A percentile compares a stretch with the other conserved stretches of the same genome.
These are phyloP conservation scores for Rhamphomyia laevipes DNA, from an alignment of 2,888 invertebrate genomes.

Conservation along the genomic window DNA sequence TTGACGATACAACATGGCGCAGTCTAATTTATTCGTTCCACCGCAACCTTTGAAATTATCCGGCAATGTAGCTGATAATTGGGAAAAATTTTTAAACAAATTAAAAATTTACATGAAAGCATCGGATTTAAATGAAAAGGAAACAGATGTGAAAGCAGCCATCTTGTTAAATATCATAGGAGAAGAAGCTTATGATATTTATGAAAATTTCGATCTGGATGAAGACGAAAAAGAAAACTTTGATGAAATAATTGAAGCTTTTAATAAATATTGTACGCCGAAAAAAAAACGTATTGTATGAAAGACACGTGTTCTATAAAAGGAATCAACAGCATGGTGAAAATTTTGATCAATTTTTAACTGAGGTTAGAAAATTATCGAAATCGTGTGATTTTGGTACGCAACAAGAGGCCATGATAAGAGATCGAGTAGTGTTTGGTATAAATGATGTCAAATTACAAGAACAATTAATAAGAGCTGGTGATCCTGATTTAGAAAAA, in stretches of 20 bases:
- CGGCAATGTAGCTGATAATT: constrained; percentile 13
- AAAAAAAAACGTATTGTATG: too few relatives aligned
- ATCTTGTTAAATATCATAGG: constrained; percentile 15
- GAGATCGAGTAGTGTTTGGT: constrained; percentile 20
- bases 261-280: constrained; percentile 13
- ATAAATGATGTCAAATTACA: constrained; percentile 15
- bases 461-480: constrained; percentile 16
- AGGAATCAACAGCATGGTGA: too few relatives aligned
- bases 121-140: constrained; percentile 4
- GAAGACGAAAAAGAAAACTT: constrained; percentile 4
- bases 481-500: constrained; percentile 2
- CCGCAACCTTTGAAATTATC: constrained; percentile 4
- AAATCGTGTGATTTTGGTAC: constrained; percentile 18
- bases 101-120: constrained; percentile 13
- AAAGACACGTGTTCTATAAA: too few relatives aligned
- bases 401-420: constrained; percentile 18
- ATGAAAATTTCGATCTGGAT: constrained; percentile 9
- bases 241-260: constrained; percentile 6
- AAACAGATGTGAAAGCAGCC: constrained; percentile 10
- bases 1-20: not conserved
- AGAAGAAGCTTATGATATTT: constrained; percentile 14
- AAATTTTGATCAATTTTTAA: too few relatives aligned
- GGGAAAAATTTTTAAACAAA: constrained; percentile 11
- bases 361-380: constrained; percentile 18
- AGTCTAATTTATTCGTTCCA: not conserved